Conservation (phyloP, 2,888 invertebrate genomes). For the Catocala fraxini region DNA sequence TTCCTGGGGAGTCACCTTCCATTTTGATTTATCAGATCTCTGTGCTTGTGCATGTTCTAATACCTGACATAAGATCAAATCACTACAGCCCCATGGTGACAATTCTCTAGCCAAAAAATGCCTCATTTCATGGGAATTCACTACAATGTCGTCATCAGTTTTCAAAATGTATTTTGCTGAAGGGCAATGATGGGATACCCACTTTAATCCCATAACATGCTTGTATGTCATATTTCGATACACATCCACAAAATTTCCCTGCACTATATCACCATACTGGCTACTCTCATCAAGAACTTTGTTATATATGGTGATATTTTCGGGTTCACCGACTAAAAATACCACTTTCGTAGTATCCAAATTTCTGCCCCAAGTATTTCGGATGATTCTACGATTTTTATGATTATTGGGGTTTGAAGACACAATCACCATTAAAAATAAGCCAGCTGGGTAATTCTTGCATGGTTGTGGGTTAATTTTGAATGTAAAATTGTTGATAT, state of each 20-base stretch:
- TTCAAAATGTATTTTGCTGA: slow-evolving; percentile 91
- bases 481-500: slow-evolving; percentile 89
- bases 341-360: slow-evolving; percentile 86
- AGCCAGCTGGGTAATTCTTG: slow-evolving; percentile 67
- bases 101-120: slow-evolving; percentile 87
- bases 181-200: slow-evolving; percentile 91
- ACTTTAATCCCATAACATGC: slow-evolving; percentile 94
- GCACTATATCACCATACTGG: slow-evolving; percentile 90
- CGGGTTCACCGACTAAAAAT: slow-evolving; percentile 89
- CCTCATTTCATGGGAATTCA: slow-evolving; percentile 89
- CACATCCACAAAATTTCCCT: slow-evolving; percentile 92
- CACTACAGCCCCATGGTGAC: slow-evolving; percentile 88
- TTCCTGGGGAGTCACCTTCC: slow-evolving; percentile 91
- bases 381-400: slow-evolving; percentile 89
- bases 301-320: slow-evolving; percentile 59
- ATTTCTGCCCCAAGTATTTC: slow-evolving; percentile 91
- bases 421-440: slow-evolving; percentile 89
- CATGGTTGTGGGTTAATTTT: slow-evolving; percentile 88
- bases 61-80: slow-evolving; percentile 90
- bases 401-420: slow-evolving; percentile 91
- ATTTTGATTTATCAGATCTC: slow-evolving; percentile 91
- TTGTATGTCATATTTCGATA: slow-evolving; percentile 95
- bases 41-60: slow-evolving; percentile 82
- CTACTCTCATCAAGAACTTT: slow-evolving; percentile 86
- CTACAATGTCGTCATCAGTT: slow-evolving; percentile 92